Evolutionary conservation across 1,140 invertebrate species (phyloP).

Genomic region (Papilio xuthus): DNA sequence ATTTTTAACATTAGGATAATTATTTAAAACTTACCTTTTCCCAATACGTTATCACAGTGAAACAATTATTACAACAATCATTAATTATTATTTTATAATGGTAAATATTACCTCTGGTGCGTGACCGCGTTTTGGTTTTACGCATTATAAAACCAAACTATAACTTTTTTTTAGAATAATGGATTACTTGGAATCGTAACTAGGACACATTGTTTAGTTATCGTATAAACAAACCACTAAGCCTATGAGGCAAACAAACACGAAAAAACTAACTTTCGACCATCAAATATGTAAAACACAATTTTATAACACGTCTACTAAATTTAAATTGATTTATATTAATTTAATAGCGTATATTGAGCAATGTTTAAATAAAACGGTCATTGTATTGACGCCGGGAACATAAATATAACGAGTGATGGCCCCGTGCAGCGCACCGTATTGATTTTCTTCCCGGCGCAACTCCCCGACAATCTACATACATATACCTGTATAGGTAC

Average conservation of each 20-base stretch:
- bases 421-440: not conserved
- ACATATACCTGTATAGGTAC: not conserved
- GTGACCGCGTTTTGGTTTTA: not conserved
- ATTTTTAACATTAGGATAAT: not conserved
- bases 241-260: not conserved
- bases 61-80: conserved; percentile 3
- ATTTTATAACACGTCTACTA: not conserved
- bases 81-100: conserved; percentile 9
- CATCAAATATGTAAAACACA: not conserved
- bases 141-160: not conserved
- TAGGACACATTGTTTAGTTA: not conserved
- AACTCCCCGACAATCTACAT: not conserved
- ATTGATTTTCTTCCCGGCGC: conserved; percentile 10
- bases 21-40: not conserved
- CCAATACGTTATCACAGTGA: not conserved
- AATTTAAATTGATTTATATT: not conserved
- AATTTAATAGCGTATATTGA: not conserved
- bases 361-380: not conserved
- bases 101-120: conserved; percentile 1
- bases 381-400: conserved; percentile 3
- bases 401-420: not conserved
- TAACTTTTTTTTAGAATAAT: not conserved
- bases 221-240: not conserved
- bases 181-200: not conserved
- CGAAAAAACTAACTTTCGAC: not conserved